phyloP scores from a whole-genome alignment of 2,888 invertebrate species.

The Campoplex nolae region DNA sequence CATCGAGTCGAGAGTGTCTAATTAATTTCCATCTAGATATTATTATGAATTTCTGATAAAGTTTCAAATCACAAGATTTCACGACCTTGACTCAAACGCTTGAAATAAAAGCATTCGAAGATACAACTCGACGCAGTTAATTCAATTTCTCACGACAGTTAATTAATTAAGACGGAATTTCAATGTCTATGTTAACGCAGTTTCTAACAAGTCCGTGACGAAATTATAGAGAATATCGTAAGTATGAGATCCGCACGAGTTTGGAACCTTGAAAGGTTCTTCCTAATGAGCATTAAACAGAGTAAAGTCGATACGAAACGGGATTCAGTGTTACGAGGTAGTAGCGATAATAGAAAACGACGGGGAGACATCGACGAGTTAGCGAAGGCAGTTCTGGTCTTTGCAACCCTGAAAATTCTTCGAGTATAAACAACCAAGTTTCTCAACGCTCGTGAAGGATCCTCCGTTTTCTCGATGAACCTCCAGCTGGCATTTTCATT shows the following conservation, averaged over 20 bases:
- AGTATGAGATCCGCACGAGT: neutral
- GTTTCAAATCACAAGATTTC: neutral
- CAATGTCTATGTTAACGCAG: neutral
- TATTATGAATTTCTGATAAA: neutral
- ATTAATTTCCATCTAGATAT: neutral
- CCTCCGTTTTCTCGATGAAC: neutral
- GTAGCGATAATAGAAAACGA: neutral
- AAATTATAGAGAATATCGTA: neutral
- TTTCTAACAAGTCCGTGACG: neutral
- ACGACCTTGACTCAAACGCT: neutral
- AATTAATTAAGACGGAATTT: neutral
- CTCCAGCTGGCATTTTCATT: neutral
- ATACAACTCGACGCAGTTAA: neutral
- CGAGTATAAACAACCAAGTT: neutral
- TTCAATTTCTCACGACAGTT: neutral
- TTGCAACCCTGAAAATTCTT: neutral
- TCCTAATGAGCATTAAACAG: conserved; percentile 1
- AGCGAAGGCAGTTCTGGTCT: neutral
- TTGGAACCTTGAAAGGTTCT: neutral
- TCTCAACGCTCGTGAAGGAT: neutral
- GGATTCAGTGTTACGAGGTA: conserved; percentile 1
- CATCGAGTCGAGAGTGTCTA: neutral
- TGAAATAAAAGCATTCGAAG: neutral
- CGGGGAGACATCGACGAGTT: neutral
- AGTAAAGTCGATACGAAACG: conserved; percentile 9